Conservation (phyloP, 2,888 invertebrate species). For the Crocallis elinguaria region DNA sequence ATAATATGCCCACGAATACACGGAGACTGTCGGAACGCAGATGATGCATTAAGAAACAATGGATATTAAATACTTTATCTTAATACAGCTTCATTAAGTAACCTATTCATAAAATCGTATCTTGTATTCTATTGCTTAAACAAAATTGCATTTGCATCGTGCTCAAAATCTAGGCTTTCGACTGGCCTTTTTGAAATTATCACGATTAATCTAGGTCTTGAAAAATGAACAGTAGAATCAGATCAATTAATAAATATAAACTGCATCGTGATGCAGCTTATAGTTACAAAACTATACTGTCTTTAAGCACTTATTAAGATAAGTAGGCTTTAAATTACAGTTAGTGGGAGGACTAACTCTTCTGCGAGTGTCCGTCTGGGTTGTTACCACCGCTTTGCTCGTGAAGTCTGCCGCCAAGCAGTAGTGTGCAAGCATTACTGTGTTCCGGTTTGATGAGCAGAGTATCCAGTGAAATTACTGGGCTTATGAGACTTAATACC, state of each 20-base stretch:
- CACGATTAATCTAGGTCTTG: constrained; percentile 26
- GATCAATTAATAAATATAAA: constrained; percentile 12
- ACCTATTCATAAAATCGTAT: constrained; percentile 8
- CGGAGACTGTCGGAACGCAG: not conserved
- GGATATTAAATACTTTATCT: not conserved
- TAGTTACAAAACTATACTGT: not conserved
- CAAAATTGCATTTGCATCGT: constrained; percentile 11
- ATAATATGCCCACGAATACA: no score
- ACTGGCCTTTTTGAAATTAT: constrained; percentile 28
- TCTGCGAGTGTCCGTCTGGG: no score
- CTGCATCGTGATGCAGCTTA: constrained; percentile 5
- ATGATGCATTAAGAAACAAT: not conserved
- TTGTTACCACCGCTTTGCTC: no score
- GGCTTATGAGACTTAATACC: no score
- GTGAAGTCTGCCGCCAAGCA: no score
- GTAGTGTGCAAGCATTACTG: no score
- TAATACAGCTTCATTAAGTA: constrained; percentile 8
- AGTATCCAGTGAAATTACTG: no score
- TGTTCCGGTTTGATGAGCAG: no score
- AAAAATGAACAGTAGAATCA: constrained; percentile 12
- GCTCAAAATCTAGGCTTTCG: constrained; percentile 16
- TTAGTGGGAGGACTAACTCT: no score
- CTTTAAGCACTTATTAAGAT: not conserved
- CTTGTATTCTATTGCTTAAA: constrained; percentile 13
- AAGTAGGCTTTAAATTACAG: no score